A percentile compares a stretch with the other conserved stretches of the same genome.
phyloP scores from a whole-genome alignment of 1,140 invertebrate genomes.

The Cyclina sinensis region DNA sequence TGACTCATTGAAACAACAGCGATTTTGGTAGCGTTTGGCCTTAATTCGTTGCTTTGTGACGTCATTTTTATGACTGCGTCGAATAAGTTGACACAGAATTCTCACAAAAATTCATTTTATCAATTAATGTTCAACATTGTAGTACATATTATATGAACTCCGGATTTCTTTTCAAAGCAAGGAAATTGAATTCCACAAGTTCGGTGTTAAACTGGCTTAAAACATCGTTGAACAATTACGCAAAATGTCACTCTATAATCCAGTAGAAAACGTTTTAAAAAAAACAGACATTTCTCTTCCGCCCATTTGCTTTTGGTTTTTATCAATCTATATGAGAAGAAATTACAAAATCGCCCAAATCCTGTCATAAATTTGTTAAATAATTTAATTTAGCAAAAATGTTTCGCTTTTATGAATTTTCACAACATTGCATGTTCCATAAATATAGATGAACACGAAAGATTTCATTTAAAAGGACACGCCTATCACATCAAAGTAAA shows the following conservation, averaged over 20 bases:
- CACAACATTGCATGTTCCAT: not conserved
- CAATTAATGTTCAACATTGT: no score
- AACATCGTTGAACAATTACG: no score
- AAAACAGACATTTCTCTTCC: not conserved
- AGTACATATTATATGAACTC: no score
- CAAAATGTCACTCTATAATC: no score
- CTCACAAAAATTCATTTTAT: no score
- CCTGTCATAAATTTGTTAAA: not conserved
- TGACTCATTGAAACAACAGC: slow-evolving; percentile 5
- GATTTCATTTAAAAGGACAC: not conserved
- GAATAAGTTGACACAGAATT: no score
- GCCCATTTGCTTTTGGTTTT: not conserved
- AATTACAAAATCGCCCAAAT: not conserved
- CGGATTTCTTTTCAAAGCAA: no score
- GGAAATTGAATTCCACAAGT: no score
- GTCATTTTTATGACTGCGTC: no score
- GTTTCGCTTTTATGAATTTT: not conserved
- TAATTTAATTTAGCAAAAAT: not conserved
- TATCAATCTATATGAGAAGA: not conserved
- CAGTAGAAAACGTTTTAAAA: not conserved
- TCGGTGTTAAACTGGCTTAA: no score
- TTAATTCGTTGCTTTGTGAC: no score
- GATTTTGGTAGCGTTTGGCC: not conserved
- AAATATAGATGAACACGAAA: not conserved
- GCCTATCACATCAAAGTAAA: not conserved